Evolutionary conservation across 2,888 invertebrate genomes (phyloP).

Genomic region (Drosophila rubida): DNA sequence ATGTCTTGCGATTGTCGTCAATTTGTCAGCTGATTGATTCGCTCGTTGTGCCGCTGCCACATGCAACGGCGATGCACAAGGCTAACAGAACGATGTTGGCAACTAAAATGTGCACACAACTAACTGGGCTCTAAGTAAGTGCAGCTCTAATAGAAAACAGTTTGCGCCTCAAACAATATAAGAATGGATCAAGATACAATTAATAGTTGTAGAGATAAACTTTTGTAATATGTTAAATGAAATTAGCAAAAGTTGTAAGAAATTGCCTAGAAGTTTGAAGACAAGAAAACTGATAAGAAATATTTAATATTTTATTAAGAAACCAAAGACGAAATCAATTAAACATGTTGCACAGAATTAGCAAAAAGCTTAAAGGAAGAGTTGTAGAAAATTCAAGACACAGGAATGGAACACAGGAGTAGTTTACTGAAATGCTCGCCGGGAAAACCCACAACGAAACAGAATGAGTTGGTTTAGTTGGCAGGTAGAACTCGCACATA

Average conservation of each 20-base stretch:
- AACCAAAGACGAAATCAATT: too few relatives aligned
- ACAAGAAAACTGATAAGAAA: too few relatives aligned
- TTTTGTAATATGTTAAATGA: too few relatives aligned
- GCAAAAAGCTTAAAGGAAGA: too few relatives aligned
- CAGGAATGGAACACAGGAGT: neutral
- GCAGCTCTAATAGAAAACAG: neutral
- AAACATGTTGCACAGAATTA: too few relatives aligned
- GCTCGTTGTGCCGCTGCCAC: constrained; percentile 5
- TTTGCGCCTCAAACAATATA: too few relatives aligned
- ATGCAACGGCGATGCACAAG: constrained; percentile 18
- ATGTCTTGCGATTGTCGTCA: constrained; percentile 48
- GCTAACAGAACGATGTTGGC: neutral
- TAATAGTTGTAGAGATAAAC: too few relatives aligned
- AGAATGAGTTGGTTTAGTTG: neutral
- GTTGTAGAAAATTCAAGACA: too few relatives aligned
- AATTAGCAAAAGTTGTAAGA: too few relatives aligned
- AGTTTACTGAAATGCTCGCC: neutral
- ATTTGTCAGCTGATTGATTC: constrained; percentile 39
- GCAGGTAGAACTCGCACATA: neutral
- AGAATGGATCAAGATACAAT: too few relatives aligned
- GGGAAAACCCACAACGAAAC: neutral
- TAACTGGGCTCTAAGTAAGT: neutral
- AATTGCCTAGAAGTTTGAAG: too few relatives aligned
- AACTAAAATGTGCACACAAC: neutral
- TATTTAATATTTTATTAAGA: too few relatives aligned